Base-by-base conservation (phyloP, 2,888 invertebrate genomes). In the Epinotia demarniana region DNA sequence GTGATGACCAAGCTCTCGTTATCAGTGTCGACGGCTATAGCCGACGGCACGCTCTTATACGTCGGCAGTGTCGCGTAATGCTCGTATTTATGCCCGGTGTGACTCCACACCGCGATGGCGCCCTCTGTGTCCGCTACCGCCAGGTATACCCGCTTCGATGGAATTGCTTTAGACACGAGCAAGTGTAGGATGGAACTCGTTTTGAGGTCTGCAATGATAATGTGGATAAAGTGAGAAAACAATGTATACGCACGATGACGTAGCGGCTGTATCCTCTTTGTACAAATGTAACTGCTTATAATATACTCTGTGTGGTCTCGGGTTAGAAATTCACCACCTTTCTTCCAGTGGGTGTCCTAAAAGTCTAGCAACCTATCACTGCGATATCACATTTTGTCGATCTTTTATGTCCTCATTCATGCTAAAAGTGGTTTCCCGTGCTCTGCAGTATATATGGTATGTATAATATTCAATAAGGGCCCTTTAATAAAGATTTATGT, bases 41-140 rank as follows among this genome's bases (percentile, higher is more conserved):
- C 97, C 0, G 97, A 97, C 0, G 97, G 96, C 55, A 96, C 94
- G 77, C 95, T 96, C 13, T 91, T 90, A 84, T 97, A 97, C 46
- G 93, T 95, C 0, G 98, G 98, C 79, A 98, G 89, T 69, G 95
- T 95, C 76, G 96, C 95, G 75, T 90, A 82, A 72, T 87, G 89
- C 49, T 90, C 87, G 73, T 89, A 92, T 78, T 88, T 93, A 81
- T 80, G 92, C 49, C 80, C 78, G 5, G 81, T 81, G 73, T 87
- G 81, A 81, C 82, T 86, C 95, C 97, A 98, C 16, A 97, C 94
- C 0, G 95, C 94, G 58, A 98, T 95, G 66, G 95, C 94, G 76
- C 96, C 95, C 70, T 93, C 87, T 2, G 95, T 90, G 85, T 97
- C 97, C 0, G 96, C 96, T 23, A 95, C 95, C 5, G 96, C 95